These are phyloP conservation scores for Pecten maximus DNA, from an alignment of 2,888 invertebrate genomes.

Conservation along the genomic window DNA sequence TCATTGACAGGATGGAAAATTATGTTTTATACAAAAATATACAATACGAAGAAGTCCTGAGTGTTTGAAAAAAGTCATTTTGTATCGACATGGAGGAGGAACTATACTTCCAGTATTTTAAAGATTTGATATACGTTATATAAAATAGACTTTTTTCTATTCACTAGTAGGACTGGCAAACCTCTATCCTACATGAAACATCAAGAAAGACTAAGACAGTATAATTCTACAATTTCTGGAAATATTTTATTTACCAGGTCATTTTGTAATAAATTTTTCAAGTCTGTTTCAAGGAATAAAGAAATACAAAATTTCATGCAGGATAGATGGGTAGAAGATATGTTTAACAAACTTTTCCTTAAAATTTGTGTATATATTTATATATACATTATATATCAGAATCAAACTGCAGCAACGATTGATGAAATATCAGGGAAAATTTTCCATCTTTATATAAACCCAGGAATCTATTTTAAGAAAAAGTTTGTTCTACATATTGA, in stretches of 20 bases:
- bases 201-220: background rate
- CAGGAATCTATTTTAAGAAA: constrained; percentile 2
- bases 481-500: background rate
- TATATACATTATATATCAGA: background rate
- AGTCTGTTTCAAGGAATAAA: background rate
- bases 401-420: constrained; percentile 1
- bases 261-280: too few relatives aligned
- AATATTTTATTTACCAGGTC: too few relatives aligned
- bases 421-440: background rate
- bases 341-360: constrained; percentile 20
- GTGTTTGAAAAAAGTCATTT: background rate
- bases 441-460: background rate
- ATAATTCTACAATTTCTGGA: too few relatives aligned
- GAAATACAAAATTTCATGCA: background rate
- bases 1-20: background rate
- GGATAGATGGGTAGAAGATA: background rate
- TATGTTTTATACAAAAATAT: background rate
- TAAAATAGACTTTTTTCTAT: background rate
- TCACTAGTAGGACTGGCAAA: background rate
- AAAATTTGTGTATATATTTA: too few relatives aligned
- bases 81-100: background rate
- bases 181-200: background rate
- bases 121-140: background rate
- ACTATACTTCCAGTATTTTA: background rate
- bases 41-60: background rate